These are phyloP conservation scores for Patiria pectinifera DNA, from an alignment of 53 echinoderm and acorn worm genomes.

Conservation along the genomic window DNA sequence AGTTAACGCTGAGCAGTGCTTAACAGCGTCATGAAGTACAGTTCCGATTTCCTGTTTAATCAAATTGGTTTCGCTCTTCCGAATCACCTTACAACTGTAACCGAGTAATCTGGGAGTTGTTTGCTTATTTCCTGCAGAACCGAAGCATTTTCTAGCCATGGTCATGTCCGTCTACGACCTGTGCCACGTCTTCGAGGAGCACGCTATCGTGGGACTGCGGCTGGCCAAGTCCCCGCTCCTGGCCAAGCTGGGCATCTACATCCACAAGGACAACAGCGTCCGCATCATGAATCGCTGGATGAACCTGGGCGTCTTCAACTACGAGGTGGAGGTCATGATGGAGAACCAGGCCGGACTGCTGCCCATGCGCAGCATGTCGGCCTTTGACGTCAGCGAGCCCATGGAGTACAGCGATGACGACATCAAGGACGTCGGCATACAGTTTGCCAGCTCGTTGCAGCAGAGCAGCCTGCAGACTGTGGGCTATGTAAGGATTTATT, in stretches of 20 bases:
- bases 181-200: constrained; percentile 56
- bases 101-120: not conserved
- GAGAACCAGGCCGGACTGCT: constrained; percentile 59
- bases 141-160: constrained; percentile 38
- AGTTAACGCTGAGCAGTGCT: too few relatives aligned
- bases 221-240: constrained; percentile 27
- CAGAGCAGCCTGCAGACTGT: constrained; percentile 60
- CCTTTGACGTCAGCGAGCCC: constrained; percentile 16
- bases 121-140: constrained; percentile 17
- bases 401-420: constrained; percentile 23
- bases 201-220: constrained; percentile 6
- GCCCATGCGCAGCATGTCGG: constrained; percentile 37
- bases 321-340: constrained; percentile 54
- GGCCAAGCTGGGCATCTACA: constrained; percentile 45
- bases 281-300: constrained; percentile 47
- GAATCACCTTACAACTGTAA: too few relatives aligned
- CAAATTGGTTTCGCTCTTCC: too few relatives aligned
- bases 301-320: constrained; percentile 26
- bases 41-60: too few relatives aligned
- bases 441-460: constrained; percentile 54
- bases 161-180: constrained; percentile 50
- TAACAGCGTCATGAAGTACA: too few relatives aligned
- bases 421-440: constrained; percentile 8
- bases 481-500: constrained; percentile 38
- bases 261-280: constrained; percentile 56